Percentiles rank a stretch among this genome's conserved stretches.
Conservation (phyloP, 1,140 invertebrate genomes). For the Globodera rostochiensis region DNA sequence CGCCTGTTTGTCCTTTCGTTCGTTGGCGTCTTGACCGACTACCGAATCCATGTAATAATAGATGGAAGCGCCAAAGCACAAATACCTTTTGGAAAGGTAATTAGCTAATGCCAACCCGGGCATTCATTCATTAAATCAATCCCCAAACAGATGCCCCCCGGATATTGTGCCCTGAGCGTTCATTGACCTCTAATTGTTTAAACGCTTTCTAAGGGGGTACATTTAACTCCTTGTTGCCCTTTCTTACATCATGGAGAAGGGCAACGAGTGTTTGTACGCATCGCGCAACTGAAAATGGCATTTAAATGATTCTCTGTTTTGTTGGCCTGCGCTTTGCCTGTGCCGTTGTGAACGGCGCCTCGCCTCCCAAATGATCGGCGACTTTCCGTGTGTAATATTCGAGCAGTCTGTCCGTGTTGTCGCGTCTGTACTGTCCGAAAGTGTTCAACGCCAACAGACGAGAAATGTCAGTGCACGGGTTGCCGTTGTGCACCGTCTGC, state of each 20-base stretch:
- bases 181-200: too few relatives aligned
- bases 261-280: constrained; percentile 20
- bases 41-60: constrained; percentile 26
- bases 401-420: constrained; percentile 46
- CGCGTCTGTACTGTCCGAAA: constrained; percentile 35
- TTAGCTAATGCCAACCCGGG: not conserved
- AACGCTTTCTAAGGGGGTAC: too few relatives aligned
- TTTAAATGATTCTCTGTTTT: not conserved
- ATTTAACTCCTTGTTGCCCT: too few relatives aligned
- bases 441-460: constrained; percentile 44
- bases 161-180: not conserved
- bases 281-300: constrained; percentile 9
- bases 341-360: constrained; percentile 37
- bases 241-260: constrained; percentile 2
- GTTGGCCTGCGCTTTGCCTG: constrained; percentile 2
- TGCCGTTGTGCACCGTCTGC: constrained; percentile 44
- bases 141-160: too few relatives aligned
- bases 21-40: not conserved
- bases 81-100: not conserved
- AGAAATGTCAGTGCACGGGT: constrained; percentile 42
- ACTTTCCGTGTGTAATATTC: constrained; percentile 38
- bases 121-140: not conserved
- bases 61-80: constrained; percentile 13
- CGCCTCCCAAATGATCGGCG: constrained; percentile 27
- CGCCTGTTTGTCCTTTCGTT: constrained; percentile 9